phyloP scores from a whole-genome alignment of 2,113 vertebrate species.

The Colinus virginianus region DNA sequence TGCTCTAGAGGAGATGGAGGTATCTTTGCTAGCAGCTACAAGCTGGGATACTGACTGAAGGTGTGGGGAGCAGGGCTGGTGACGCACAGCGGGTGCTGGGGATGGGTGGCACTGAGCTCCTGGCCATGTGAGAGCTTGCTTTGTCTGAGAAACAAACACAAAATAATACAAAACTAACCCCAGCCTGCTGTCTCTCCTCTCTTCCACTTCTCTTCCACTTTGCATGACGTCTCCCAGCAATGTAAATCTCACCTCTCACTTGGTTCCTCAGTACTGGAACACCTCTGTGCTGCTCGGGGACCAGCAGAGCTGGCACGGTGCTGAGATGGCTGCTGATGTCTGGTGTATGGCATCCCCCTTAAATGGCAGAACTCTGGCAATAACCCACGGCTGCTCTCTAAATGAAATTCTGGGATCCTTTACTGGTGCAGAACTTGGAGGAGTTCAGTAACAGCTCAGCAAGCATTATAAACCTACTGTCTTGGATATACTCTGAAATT shows the following conservation, averaged over 20 bases:
- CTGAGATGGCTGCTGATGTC: not conserved
- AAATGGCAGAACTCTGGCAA: not conserved
- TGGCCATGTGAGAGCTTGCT: not conserved
- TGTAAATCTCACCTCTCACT: slow-evolving; percentile 36
- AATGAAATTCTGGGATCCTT: not conserved
- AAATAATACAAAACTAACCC: slow-evolving; percentile 16
- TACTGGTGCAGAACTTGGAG: not conserved
- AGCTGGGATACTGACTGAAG: not conserved
- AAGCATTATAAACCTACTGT: not conserved
- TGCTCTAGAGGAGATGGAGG: slow-evolving; percentile 10
- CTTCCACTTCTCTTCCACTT: not conserved
- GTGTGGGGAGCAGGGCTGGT: not conserved
- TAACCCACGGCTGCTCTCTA: rapidly evolving
- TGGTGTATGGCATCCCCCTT: not conserved
- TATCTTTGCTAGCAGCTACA: not conserved
- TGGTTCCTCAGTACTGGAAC: not conserved
- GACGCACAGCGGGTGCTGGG: rapidly evolving
- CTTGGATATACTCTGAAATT: not conserved
- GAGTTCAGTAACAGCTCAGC: rapidly evolving
- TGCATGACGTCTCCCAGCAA: not conserved
- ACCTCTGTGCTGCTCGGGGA: not conserved
- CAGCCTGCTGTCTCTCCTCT: not conserved
- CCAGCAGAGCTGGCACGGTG: not conserved
- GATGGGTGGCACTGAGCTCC: not conserved
- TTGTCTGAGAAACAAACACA: slow-evolving; percentile 1